phyloP scores from a whole-genome alignment of 2,113 vertebrate species.

The Emydura subglobosa region DNA sequence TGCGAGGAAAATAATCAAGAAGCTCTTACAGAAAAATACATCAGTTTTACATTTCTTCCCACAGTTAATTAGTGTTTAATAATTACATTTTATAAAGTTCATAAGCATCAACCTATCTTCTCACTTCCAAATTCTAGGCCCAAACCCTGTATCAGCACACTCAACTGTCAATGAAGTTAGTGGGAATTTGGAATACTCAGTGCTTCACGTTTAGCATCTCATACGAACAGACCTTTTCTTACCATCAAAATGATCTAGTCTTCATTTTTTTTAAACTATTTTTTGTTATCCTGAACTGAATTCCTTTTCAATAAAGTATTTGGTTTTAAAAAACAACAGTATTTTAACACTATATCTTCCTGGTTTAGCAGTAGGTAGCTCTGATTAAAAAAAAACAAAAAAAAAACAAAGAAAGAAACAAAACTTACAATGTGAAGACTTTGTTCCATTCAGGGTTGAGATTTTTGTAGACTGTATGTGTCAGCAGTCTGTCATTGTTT shows the following conservation, averaged over 20 bases:
- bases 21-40: not conserved
- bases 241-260: not conserved
- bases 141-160: not conserved
- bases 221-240: not conserved
- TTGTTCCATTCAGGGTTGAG: constrained; percentile 99
- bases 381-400: not conserved
- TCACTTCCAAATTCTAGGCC: not conserved
- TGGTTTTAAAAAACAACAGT: not conserved
- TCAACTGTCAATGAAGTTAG: not conserved
- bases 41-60: not conserved
- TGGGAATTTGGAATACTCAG: not conserved
- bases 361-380: not conserved
- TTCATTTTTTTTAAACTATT: not conserved
- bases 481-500: constrained; percentile 96
- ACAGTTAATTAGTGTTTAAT: not conserved
- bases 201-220: not conserved
- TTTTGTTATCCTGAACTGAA: not conserved
- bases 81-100: not conserved
- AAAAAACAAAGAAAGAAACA: not conserved
- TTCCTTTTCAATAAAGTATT: not conserved
- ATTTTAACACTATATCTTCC: not conserved
- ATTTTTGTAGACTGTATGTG: constrained; percentile 97
- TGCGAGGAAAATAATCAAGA: not conserved
- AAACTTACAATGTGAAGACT: constrained; percentile 98
- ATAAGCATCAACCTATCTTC: not conserved